phyloP scores from a whole-genome alignment of 2,113 vertebrate genomes.

The Apistogramma diplotaenia region DNA sequence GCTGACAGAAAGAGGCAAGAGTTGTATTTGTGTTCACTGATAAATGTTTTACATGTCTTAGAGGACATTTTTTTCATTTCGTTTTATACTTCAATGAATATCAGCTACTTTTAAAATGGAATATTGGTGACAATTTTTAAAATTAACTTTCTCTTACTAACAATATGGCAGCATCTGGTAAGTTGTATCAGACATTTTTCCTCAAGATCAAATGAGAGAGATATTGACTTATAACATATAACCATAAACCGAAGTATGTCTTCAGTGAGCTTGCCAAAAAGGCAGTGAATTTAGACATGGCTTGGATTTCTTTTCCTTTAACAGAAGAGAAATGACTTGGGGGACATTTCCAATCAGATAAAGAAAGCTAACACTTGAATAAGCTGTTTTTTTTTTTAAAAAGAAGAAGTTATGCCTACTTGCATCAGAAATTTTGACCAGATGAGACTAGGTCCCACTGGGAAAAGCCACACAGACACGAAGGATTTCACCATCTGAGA shows the following conservation, averaged over 20 bases:
- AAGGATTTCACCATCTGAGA: slow-evolving; percentile 8
- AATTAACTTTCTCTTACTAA: not conserved
- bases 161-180: not conserved
- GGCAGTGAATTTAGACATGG: not conserved
- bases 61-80: not conserved
- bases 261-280: not conserved
- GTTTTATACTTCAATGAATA: not conserved
- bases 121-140: not conserved
- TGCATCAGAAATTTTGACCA: not conserved
- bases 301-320: slow-evolving; percentile 2
- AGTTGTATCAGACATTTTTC: not conserved
- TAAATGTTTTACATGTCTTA: not conserved
- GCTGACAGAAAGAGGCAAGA: not conserved
- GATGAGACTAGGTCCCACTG: not conserved
- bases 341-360: not conserved
- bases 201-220: not conserved
- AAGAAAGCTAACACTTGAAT: not conserved
- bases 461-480: not conserved
- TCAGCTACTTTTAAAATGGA: not conserved
- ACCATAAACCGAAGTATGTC: not conserved
- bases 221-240: not conserved
- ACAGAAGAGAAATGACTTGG: not conserved
- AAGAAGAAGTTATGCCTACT: not conserved
- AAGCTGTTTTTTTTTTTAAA: not conserved
- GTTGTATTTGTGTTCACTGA: not conserved